Percentiles rank a stretch among this genome's conserved stretches.
Evolutionary conservation across 2,888 invertebrate genomes (phyloP).

Genomic region (Polyommatus iphigenia): DNA sequence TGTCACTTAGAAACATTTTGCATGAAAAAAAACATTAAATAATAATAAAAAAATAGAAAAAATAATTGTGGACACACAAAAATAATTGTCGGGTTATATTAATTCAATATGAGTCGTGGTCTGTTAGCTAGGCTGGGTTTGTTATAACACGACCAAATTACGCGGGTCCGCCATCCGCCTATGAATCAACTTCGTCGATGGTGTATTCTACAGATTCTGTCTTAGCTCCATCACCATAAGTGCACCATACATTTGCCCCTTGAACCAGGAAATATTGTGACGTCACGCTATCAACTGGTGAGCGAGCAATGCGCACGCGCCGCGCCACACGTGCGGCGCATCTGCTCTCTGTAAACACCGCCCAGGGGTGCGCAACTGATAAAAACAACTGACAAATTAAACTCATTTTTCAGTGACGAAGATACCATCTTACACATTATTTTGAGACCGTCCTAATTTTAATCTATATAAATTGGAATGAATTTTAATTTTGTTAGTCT

Average conservation of each 20-base stretch:
- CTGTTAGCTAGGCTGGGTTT: too few species aligned
- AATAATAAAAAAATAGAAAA: too few species aligned
- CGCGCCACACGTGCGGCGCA: slow-evolving; percentile 56
- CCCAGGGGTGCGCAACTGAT: slow-evolving; percentile 46
- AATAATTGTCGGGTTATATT: too few species aligned
- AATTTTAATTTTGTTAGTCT: too few species aligned
- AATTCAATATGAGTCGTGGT: too few species aligned
- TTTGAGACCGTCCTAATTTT: neutral
- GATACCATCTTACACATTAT: neutral
- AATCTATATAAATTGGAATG: too few species aligned
- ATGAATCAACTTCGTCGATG: too few species aligned
- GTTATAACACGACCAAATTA: too few species aligned
- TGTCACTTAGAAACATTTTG: too few species aligned
- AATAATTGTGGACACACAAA: too few species aligned
- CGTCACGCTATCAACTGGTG: slow-evolving; percentile 37
- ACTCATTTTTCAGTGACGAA: neutral
- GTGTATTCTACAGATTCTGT: neutral
- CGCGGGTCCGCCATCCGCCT: too few species aligned
- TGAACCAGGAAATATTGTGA: slow-evolving; percentile 26
- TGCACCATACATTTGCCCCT: neutral
- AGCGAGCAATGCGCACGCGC: slow-evolving; percentile 49
- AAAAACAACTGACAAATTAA: slow-evolving; percentile 2
- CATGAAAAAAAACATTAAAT: too few species aligned
- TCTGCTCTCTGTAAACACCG: slow-evolving; percentile 55
- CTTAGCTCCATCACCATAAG: neutral